Percentiles rank a stretch among this genome's conserved stretches.
Conservation (phyloP, 2,888 invertebrate genomes). For the Mamestra brassicae region DNA sequence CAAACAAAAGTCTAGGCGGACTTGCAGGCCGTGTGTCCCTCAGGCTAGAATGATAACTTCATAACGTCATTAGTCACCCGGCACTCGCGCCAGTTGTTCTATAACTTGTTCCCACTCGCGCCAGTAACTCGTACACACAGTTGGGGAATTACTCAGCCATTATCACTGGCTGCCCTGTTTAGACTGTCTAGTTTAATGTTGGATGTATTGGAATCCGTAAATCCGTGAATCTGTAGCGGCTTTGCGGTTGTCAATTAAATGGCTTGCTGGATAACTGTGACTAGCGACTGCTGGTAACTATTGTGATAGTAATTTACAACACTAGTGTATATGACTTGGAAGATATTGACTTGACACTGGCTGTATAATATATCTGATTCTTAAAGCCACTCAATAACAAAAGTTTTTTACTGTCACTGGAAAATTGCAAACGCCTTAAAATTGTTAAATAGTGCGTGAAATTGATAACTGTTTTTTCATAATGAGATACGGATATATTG, state of each 20-base stretch:
- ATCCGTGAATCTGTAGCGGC: conserved; percentile 23
- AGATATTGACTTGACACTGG: too few species aligned
- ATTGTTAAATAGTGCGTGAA: too few species aligned
- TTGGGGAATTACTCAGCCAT: conserved; percentile 53
- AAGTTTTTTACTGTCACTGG: too few species aligned
- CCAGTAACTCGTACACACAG: conserved; percentile 54
- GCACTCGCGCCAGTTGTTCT: conserved; percentile 59
- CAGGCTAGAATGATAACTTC: conserved; percentile 63
- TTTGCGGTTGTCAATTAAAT: conserved; percentile 22
- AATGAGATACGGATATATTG: too few species aligned
- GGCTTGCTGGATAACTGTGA: conserved; percentile 15
- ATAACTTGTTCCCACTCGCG: conserved; percentile 54
- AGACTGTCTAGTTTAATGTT: conserved; percentile 17
- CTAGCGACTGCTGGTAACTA: neutral
- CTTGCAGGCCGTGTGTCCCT: conserved; percentile 49
- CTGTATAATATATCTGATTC: neutral
- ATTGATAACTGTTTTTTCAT: too few species aligned
- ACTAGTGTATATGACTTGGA: too few species aligned
- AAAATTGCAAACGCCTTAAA: too few species aligned
- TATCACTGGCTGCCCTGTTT: conserved; percentile 40
- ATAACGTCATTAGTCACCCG: conserved; percentile 64
- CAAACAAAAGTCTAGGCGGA: conserved; percentile 43
- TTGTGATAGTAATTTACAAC: neutral
- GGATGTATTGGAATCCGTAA: conserved; percentile 30
- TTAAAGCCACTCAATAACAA: neutral